Conservation (phyloP, 1,140 invertebrate species). For the Eriocheir sinensis region DNA sequence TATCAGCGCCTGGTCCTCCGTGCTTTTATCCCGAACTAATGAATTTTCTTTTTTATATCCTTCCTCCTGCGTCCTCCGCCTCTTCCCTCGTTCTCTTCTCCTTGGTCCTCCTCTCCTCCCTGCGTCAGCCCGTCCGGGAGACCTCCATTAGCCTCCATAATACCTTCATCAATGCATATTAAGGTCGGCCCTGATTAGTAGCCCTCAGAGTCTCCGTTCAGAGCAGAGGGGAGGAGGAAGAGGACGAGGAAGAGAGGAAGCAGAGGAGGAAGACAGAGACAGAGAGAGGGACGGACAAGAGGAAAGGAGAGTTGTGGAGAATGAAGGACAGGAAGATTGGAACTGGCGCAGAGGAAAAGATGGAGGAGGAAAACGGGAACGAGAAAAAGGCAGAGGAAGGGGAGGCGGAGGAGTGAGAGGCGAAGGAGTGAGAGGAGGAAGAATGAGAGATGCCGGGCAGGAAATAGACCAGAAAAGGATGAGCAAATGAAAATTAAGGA, state of each 20-base stretch:
- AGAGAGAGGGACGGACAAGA: not conserved
- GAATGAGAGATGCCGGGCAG: not conserved
- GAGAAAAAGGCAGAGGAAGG: not conserved
- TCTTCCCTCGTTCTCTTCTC: not conserved
- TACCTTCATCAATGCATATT: slow-evolving; percentile 73
- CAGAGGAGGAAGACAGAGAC: not conserved
- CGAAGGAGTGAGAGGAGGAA: not conserved
- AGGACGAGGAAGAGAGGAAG: not conserved
- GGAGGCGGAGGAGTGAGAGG: not conserved
- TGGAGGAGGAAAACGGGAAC: not conserved
- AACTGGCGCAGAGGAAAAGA: not conserved
- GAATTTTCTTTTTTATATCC: not conserved
- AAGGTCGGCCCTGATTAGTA: slow-evolving; percentile 67
- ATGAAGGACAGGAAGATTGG: not conserved
- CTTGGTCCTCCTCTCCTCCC: not conserved
- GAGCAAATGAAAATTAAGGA: slow-evolving; percentile 27
- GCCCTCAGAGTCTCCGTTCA: not conserved
- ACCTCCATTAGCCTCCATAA: slow-evolving; percentile 64
- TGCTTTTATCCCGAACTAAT: not conserved
- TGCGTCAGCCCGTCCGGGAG: not conserved
- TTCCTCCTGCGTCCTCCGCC: not conserved
- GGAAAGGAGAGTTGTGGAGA: not conserved
- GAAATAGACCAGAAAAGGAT: not conserved
- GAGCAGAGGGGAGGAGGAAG: not conserved
- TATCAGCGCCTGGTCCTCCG: not conserved